Base-by-base conservation (phyloP, 2,113 vertebrate genomes). In the Caranx melampygus region DNA sequence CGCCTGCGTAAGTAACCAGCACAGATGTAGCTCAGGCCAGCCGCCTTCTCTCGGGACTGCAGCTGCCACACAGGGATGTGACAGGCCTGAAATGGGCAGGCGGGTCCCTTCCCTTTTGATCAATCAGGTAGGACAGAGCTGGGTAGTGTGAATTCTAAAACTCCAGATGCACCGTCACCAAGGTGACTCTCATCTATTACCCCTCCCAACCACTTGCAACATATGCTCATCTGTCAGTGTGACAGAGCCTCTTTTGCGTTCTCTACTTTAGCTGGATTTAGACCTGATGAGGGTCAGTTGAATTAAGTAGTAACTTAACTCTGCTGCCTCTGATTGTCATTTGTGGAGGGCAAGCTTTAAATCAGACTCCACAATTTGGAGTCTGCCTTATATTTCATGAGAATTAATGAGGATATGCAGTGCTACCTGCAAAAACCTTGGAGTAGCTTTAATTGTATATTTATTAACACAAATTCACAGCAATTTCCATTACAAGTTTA, bases 31-130 rank as follows among this genome's bases (percentile, higher is more conserved):
- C 71, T 63, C 12, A 11, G 74, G 49, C 70, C 55, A 34, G 61
- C 31, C 26, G 5, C 79, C 16, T 58, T 78, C 74, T 81, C 89
- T 16, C 3, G 81, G 68, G 89, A 89, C 71, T 87, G 83, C 86
- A 82, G 87, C 87, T 89, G 87, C 86, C 86, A 85, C 14, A 35
- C 69, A 5, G 75, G 78, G 72, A 78, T 79, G 87, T 87, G 91
- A 91, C 88, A 85, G 85, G 54, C 70, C 83, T 45, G 11, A 60
- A 91, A 87, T 86, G 74, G 89, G 83, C 86, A 79, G 83, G 81
- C 83, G n/a, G 79, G 63, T 45, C 70, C 81, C 77, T 89, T 93
- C 90, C 45, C 78, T 88, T 93, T 91, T 91, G 89, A 94, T 93
- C 91, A 88, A 87, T 93, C 93, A 92, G 88, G 67, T 79, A 59